phyloP scores from a whole-genome alignment of 2,797 vertebrate species.

The Falco concolor region DNA sequence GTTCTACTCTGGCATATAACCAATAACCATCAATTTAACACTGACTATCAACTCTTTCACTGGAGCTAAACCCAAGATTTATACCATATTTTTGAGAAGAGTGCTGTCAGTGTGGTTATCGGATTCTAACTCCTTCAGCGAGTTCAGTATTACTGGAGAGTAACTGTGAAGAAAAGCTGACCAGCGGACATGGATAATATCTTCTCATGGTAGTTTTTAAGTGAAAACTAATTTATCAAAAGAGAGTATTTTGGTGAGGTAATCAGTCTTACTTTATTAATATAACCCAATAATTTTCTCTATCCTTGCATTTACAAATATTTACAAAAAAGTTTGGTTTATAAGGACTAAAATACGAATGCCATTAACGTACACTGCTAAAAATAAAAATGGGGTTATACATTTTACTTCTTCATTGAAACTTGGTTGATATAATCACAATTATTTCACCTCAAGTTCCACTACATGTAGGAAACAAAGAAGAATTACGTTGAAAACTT shows the following conservation, averaged over 20 bases:
- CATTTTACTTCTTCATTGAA: neutral
- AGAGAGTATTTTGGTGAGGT: neutral
- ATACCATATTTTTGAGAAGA: neutral
- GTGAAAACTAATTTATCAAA: neutral
- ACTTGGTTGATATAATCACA: neutral
- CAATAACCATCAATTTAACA: neutral
- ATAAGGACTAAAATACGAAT: neutral
- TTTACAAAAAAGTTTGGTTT: neutral
- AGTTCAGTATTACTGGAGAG: neutral
- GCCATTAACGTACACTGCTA: neutral
- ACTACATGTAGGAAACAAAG: neutral
- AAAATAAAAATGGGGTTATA: neutral
- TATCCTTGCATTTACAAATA: neutral
- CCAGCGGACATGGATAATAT: neutral
- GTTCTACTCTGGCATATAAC: neutral
- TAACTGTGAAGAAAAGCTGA: neutral
- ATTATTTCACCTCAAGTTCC: neutral
- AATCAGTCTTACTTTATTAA: neutral
- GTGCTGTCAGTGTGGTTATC: rapidly evolving
- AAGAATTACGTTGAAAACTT: neutral
- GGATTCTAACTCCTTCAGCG: neutral
- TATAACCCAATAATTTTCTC: neutral
- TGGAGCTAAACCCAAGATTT: neutral
- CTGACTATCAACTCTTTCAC: neutral
- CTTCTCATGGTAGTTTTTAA: neutral